Evolutionary conservation across 2,797 vertebrate genomes (phyloP), one percentile per base, ranked within the genome.

Genomic region (Odontamblyopus rebecca): DNA sequence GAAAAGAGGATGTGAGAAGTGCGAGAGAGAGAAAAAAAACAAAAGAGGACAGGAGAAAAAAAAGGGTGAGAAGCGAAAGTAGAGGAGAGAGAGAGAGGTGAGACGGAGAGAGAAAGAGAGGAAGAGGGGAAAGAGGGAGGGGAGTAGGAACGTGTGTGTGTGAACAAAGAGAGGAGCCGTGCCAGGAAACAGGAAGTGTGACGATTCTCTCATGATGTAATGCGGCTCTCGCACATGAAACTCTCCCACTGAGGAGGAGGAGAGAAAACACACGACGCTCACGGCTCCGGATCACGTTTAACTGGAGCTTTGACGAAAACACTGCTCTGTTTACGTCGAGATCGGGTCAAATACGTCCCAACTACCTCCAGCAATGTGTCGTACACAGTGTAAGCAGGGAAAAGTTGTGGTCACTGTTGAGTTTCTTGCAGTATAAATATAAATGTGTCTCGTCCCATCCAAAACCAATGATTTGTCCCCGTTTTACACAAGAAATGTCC

Each of bases 121-220:
- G 23, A 56, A 26, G 54, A 23, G 23, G 53, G 7, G n/a, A 56
- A 19, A 11, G 53, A 11, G 56, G 23, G 26, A 27, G 26, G 11
- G 56, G 11, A 27, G 53, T 66, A 72, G 68, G 72, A 82, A 76
- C 67, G 30, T 68, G 78, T 66, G 78, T 66, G 79, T 57, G 67
- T 71, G 75, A 89, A 92, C 85, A 91, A 90, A 91, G 86, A 81
- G 76, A 88, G 89, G 86, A 90, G 87, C 76, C 81, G 69, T 83
- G 79, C 38, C 88, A 89, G 87, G 86, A 90, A 90, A 90, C 88
- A 86, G 89, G 89, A 90, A 90, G 85, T 77, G 63, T 50, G 63
- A 44, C 23, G n/a, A 13, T 26, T 26, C 13, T 50, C 63, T 50
- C 63, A 66, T 66, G 63, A 66, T 66, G 63, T 66, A 66, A 66